Evolutionary conservation across 2,113 vertebrate species (phyloP).

Genomic region (Lepus timidus): DNA sequence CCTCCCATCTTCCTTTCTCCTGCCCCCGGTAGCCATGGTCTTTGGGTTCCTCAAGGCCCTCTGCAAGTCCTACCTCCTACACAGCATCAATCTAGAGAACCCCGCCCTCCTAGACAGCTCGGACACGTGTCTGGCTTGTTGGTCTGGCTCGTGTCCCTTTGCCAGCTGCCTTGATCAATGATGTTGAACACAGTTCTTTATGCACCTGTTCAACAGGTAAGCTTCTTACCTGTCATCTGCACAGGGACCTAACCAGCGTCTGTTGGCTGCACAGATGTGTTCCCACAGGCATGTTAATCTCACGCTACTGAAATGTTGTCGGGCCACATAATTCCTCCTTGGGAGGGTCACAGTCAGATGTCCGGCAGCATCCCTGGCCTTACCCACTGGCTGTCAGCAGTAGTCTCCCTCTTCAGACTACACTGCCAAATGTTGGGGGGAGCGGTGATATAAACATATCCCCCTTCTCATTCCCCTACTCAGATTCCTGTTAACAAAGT

Average conservation of each 20-base stretch:
- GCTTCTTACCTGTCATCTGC: background rate
- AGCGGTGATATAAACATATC: background rate
- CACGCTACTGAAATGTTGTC: background rate
- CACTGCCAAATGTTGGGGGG: background rate
- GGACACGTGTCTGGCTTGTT: background rate
- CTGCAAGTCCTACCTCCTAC: background rate
- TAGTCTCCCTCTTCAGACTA: background rate
- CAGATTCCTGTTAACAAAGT: background rate
- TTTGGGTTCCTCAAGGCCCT: background rate
- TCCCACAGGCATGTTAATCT: background rate
- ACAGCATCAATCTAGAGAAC: background rate
- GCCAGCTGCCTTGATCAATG: background rate
- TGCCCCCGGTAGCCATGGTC: background rate
- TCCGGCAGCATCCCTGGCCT: background rate
- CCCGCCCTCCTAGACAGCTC: background rate
- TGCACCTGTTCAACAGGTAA: background rate
- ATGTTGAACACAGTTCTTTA: background rate
- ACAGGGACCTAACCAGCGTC: too few relatives aligned
- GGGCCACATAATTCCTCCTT: background rate
- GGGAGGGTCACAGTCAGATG: background rate
- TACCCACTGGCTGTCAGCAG: background rate
- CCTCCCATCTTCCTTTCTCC: background rate
- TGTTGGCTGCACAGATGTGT: background rate
- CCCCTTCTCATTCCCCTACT: background rate
- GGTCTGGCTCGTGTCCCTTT: slow-evolving; percentile 1